A percentile compares a stretch with the other conserved stretches of the same genome.
phyloP scores from a whole-genome alignment of 2,113 vertebrate species.

The Vicugna pacos region DNA sequence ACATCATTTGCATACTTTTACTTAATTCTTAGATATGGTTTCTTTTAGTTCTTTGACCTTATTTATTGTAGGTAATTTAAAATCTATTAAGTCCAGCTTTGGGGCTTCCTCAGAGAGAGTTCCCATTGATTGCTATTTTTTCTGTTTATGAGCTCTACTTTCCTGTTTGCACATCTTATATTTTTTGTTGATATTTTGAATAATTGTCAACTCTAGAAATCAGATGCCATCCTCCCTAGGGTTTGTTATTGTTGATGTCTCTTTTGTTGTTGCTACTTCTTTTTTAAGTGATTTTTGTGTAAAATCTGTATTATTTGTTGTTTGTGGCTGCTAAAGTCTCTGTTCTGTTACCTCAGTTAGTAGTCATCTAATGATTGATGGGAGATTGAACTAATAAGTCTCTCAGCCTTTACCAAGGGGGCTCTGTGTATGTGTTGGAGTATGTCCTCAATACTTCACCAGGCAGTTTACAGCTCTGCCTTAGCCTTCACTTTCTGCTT shows the following conservation, averaged over 20 bases:
- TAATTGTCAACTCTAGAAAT: neutral
- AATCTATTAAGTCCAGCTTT: neutral
- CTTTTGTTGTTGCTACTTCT: neutral
- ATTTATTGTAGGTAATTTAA: neutral
- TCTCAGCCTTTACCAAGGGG: neutral
- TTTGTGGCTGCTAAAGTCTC: neutral
- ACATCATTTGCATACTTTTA: neutral
- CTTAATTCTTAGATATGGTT: neutral
- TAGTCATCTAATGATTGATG: neutral
- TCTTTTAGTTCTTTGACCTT: neutral
- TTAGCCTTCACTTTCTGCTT: slow-evolving; percentile 4
- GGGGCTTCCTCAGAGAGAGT: neutral
- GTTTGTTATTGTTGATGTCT: neutral
- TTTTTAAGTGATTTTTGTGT: neutral
- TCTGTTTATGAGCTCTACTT: neutral
- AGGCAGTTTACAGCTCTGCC: neutral
- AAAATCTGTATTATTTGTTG: neutral
- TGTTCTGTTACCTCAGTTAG: neutral
- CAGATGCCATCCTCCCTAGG: neutral
- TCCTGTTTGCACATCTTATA: neutral
- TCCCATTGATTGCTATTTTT: neutral
- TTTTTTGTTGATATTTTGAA: neutral
- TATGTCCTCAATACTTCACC: neutral
- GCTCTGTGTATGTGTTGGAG: neutral
- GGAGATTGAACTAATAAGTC: neutral